Conservation (phyloP, 1,140 invertebrate genomes). For the Aphis craccivora region DNA sequence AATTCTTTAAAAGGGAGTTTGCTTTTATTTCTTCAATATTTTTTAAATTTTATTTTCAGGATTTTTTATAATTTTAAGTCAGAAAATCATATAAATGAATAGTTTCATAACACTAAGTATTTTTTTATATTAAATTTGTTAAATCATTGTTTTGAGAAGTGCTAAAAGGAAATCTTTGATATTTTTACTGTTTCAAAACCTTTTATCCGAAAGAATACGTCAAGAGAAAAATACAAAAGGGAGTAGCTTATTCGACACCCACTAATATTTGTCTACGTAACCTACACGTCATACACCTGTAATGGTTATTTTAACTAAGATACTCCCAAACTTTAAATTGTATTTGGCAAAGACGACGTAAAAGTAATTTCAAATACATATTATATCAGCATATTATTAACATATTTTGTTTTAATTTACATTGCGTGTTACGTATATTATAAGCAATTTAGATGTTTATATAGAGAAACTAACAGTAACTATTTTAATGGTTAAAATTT, state of each 20-base stretch:
- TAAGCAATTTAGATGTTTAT: not conserved
- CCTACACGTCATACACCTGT: not conserved
- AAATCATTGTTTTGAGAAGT: not conserved
- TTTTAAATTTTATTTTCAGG: not conserved
- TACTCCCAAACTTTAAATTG: not conserved
- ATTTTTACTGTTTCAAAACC: not conserved
- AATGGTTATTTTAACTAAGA: not conserved
- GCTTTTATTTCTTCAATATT: too few relatives aligned
- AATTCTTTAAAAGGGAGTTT: too few relatives aligned
- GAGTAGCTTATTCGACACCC: not conserved
- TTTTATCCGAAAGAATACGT: not conserved
- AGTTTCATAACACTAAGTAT: not conserved
- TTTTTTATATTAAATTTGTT: not conserved
- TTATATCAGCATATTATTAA: conserved; percentile 18
- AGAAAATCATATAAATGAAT: not conserved
- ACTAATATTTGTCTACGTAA: conserved; percentile 1
- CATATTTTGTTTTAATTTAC: conserved; percentile 13
- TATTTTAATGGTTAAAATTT: not conserved
- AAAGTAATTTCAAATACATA: not conserved
- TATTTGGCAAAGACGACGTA: not conserved
- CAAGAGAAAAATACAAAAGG: not conserved
- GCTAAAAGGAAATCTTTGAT: not conserved
- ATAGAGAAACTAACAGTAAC: not conserved
- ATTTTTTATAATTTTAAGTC: not conserved
- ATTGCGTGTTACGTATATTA: not conserved